phyloP scores from a whole-genome alignment of 2,797 vertebrate species.

The Myotis findleyi region DNA sequence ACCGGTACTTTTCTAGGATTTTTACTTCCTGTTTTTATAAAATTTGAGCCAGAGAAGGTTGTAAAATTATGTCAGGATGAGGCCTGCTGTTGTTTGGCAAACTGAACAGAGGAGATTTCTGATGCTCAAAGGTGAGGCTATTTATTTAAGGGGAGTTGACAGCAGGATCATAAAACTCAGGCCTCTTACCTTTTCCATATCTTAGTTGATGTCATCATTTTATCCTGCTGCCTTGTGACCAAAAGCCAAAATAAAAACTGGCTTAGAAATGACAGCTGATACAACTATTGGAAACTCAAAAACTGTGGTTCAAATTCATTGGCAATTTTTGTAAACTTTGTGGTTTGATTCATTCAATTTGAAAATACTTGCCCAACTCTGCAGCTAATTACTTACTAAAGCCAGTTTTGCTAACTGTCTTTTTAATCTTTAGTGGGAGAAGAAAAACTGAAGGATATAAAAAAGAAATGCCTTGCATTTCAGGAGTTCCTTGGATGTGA shows the following conservation, averaged over 20 bases:
- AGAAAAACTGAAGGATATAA: slow-evolving; percentile 6
- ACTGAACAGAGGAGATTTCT: background rate
- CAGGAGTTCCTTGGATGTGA: background rate
- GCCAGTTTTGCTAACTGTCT: background rate
- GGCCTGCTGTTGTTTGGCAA: background rate
- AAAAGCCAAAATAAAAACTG: background rate
- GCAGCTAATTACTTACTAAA: background rate
- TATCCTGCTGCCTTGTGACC: background rate
- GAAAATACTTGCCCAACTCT: background rate
- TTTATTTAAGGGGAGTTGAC: background rate
- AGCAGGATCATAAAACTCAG: background rate
- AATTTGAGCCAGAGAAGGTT: background rate
- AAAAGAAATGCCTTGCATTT: slow-evolving; percentile 51
- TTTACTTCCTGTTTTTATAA: slow-evolving; percentile 47
- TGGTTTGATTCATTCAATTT: background rate
- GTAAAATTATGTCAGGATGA: background rate
- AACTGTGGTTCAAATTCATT: background rate
- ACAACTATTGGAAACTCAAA: slow-evolving; percentile 27
- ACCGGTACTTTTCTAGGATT: slow-evolving; percentile 35
- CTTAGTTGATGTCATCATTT: background rate
- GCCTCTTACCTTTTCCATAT: background rate
- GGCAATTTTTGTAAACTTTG: slow-evolving; percentile 13
- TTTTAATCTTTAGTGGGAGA: background rate
- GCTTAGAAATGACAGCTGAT: background rate
- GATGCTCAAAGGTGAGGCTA: background rate